Percentiles rank a stretch among this genome's conserved stretches.
phyloP scores from a whole-genome alignment of 2,888 invertebrate species.

The Eilema griseolum region DNA sequence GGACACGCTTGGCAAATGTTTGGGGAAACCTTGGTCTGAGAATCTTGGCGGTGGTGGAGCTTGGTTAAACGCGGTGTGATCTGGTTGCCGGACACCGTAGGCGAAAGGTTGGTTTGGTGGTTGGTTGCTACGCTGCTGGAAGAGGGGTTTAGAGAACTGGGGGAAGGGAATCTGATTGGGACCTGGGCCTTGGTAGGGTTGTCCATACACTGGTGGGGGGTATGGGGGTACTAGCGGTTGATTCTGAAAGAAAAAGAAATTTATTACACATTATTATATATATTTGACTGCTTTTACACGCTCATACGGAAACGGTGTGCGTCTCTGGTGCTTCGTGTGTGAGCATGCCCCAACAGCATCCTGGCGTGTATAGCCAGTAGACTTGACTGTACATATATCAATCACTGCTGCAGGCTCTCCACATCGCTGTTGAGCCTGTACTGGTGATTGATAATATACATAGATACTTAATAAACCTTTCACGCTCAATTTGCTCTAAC shows the following conservation, averaged over 20 bases:
- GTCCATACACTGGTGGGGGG: constrained; percentile 63
- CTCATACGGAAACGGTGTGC: too few species aligned
- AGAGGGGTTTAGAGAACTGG: constrained; percentile 66
- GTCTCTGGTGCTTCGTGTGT: too few species aligned
- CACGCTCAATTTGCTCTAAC: too few species aligned
- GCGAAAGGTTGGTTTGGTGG: constrained; percentile 32
- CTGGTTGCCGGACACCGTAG: constrained; percentile 18
- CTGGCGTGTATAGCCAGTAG: too few species aligned
- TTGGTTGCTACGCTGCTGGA: constrained; percentile 49
- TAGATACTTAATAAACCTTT: too few species aligned
- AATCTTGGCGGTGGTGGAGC: constrained; percentile 23
- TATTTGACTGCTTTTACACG: too few species aligned
- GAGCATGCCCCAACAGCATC: too few species aligned
- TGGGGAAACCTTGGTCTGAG: constrained; percentile 57
- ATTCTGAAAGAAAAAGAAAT: constrained; percentile 49
- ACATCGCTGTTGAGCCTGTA: too few species aligned
- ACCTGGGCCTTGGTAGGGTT: constrained; percentile 62
- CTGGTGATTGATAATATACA: too few species aligned
- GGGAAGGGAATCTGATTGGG: constrained; percentile 70
- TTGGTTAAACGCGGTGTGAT: constrained; percentile 15
- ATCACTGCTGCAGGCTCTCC: too few species aligned
- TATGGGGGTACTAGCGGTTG: constrained; percentile 67
- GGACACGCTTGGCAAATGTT: constrained; percentile 64
- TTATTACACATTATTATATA: not conserved
- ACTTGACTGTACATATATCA: too few species aligned